phyloP scores from a whole-genome alignment of 2,797 vertebrate species.

The Schizothorax lantsangensis region DNA sequence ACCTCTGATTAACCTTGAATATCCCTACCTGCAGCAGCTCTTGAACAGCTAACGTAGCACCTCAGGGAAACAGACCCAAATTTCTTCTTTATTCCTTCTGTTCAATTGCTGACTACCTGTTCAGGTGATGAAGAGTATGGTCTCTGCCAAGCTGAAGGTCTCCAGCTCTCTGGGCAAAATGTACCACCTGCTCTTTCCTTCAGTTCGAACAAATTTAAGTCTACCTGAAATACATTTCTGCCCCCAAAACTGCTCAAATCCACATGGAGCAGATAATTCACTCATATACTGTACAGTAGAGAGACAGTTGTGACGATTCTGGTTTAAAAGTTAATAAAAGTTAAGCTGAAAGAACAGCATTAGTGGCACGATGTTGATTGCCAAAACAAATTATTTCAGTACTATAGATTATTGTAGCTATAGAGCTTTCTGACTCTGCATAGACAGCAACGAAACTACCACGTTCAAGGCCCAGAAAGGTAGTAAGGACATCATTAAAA shows the following conservation, averaged over 20 bases:
- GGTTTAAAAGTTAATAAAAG: not conserved
- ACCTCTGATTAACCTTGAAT: slow-evolving; percentile 23
- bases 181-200: slow-evolving; percentile 37
- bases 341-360: slow-evolving; percentile 30
- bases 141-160: slow-evolving; percentile 12
- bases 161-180: slow-evolving; percentile 17
- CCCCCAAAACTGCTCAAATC: slow-evolving; percentile 20
- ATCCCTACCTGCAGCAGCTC: slow-evolving; percentile 15
- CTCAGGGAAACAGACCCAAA: slow-evolving; percentile 27
- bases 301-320: slow-evolving; percentile 67
- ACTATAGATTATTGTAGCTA: too few relatives aligned
- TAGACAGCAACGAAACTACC: too few relatives aligned
- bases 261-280: slow-evolving; percentile 69
- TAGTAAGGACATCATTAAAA: too few relatives aligned
- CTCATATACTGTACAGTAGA: slow-evolving; percentile 51
- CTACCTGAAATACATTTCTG: slow-evolving; percentile 28
- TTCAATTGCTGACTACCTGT: slow-evolving; percentile 38
- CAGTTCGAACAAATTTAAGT: slow-evolving; percentile 24
- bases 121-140: slow-evolving; percentile 33
- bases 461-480: too few relatives aligned
- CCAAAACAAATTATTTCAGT: not conserved
- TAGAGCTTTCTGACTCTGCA: too few relatives aligned
- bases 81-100: slow-evolving; percentile 29
- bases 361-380: slow-evolving; percentile 23
- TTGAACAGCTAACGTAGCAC: slow-evolving; percentile 9